phyloP scores from a whole-genome alignment of 2,888 invertebrate species.

The Aphidoletes aphidimyza region DNA sequence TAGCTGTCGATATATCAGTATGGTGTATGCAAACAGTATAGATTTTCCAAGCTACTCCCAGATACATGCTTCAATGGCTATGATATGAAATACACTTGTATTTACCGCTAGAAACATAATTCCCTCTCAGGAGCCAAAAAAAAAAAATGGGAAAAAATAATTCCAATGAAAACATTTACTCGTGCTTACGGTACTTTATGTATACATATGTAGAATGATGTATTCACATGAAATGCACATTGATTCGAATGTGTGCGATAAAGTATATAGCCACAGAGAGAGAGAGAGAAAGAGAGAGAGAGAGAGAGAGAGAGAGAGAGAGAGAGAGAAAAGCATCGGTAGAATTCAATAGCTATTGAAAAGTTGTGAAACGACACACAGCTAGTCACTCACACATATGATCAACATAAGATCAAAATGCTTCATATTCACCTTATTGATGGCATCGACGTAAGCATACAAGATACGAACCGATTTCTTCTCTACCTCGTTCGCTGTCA shows the following conservation, averaged over 20 bases:
- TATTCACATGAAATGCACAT: background rate
- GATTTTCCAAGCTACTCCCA: background rate
- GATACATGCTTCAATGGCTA: background rate
- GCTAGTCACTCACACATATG: background rate
- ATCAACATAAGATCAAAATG: slow-evolving; percentile 39
- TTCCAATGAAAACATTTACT: slow-evolving; percentile 17
- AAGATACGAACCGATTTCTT: background rate
- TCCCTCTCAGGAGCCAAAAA: background rate
- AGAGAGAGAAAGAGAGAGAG: too few relatives aligned
- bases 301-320: too few relatives aligned
- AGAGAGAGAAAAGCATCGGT: too few relatives aligned
- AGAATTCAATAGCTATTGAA: background rate
- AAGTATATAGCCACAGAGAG: background rate
- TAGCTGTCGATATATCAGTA: too few relatives aligned
- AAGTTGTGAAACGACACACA: background rate
- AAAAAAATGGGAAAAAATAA: background rate
- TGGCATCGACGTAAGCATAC: too few relatives aligned
- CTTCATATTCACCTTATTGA: too few relatives aligned
- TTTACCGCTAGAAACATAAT: background rate
- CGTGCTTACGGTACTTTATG: too few relatives aligned
- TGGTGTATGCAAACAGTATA: too few relatives aligned
- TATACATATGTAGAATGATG: background rate
- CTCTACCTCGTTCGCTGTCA: background rate
- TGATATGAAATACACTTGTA: background rate
- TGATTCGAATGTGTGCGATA: background rate